These are phyloP conservation scores for Sminthurides aquaticus DNA, from an alignment of 2,888 invertebrate species.

Conservation along the genomic window DNA sequence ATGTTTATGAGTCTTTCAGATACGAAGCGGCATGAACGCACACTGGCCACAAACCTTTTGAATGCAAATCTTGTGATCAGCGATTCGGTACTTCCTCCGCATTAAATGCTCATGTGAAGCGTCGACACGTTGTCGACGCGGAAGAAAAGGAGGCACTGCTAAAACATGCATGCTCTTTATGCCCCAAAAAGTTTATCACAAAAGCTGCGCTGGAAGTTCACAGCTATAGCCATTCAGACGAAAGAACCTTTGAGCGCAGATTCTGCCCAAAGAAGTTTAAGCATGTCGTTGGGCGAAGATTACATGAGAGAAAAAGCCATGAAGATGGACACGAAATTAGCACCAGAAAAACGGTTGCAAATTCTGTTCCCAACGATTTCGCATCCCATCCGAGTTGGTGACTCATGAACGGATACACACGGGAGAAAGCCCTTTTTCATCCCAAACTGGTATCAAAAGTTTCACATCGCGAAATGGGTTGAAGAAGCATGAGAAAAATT, in stretches of 20 bases:
- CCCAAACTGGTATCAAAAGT: neutral
- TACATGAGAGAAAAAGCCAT: neutral
- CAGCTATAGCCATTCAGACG: neutral
- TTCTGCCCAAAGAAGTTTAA: neutral
- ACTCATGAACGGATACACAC: neutral
- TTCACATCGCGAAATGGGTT: neutral
- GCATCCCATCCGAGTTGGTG: neutral
- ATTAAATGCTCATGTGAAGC: neutral
- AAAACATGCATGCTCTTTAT: neutral
- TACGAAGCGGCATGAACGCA: neutral
- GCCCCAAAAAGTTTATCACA: neutral
- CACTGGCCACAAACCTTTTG: neutral
- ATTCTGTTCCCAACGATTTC: no score
- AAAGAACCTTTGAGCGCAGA: neutral
- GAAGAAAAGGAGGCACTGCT: no score
- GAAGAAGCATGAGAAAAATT: neutral
- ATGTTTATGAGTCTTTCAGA: no score
- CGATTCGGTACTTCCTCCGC: neutral
- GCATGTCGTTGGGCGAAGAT: no score
- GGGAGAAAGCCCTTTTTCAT: neutral
- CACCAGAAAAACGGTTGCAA: no score
- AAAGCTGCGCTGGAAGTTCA: neutral
- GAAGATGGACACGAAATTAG: neutral
- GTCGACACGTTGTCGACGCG: neutral
- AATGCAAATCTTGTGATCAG: neutral